Percentiles rank a stretch among this genome's conserved stretches.
phyloP scores from a whole-genome alignment of 2,888 invertebrate genomes.

The Phortica okadai region DNA sequence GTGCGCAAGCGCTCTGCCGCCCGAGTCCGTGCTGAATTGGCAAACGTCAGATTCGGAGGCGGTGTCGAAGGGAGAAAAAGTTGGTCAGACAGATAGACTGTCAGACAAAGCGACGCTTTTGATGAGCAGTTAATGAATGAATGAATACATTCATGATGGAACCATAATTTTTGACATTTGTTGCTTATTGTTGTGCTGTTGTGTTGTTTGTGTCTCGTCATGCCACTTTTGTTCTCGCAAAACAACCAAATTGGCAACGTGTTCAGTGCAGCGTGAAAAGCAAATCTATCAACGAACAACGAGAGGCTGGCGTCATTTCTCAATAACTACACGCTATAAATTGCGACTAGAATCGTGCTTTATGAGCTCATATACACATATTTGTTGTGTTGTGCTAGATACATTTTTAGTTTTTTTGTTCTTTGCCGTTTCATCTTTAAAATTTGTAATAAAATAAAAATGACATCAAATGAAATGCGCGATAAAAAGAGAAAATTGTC shows the following conservation, averaged over 20 bases:
- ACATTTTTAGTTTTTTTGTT: constrained; percentile 9
- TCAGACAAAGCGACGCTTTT: background rate
- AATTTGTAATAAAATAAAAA: background rate
- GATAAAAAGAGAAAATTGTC: background rate
- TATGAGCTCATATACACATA: constrained; percentile 20
- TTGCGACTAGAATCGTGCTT: constrained; percentile 23
- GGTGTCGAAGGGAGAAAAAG: background rate
- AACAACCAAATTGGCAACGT: background rate
- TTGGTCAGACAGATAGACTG: background rate
- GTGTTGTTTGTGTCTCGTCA: background rate
- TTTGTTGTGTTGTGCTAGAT: background rate
- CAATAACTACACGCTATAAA: constrained; percentile 2
- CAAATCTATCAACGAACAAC: background rate
- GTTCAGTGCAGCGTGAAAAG: constrained; percentile 10
- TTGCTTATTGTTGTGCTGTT: background rate
- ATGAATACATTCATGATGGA: background rate
- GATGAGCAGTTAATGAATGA: background rate
- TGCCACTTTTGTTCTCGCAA: background rate
- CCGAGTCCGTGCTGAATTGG: background rate
- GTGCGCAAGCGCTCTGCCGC: constrained; percentile 12
- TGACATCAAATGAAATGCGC: constrained; percentile 9
- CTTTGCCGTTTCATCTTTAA: background rate
- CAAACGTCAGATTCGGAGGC: background rate
- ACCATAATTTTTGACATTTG: constrained; percentile 11
- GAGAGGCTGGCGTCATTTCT: constrained; percentile 26